Evolutionary conservation across 2,888 invertebrate genomes (phyloP).

Genomic region (Megaustenia siamemsis): DNA sequence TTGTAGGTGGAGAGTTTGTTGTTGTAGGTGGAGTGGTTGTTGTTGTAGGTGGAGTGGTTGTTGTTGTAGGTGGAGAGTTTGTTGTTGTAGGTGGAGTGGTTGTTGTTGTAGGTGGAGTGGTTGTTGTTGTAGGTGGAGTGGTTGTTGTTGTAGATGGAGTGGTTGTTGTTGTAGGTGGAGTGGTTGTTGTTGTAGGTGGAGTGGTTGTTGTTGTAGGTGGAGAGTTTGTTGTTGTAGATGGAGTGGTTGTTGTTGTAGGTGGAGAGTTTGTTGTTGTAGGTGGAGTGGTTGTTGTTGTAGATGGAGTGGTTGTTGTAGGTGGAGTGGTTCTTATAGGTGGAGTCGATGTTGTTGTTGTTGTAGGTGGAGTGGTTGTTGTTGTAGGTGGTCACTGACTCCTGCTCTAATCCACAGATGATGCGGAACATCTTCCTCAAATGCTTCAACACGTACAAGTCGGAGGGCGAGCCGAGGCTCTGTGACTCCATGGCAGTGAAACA

Average conservation of each 20-base stretch:
- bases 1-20: not conserved
- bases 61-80: not conserved
- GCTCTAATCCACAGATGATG: slow-evolving; percentile 75
- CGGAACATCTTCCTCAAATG: slow-evolving; percentile 77
- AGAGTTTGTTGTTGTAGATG: no score
- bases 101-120: not conserved
- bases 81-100: not conserved
- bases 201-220: no score
- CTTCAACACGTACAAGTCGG: slow-evolving; percentile 75
- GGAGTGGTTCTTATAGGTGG: not conserved
- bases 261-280: not conserved
- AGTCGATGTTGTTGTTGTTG: not conserved
- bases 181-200: not conserved
- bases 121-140: not conserved
- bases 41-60: not conserved
- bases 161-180: not conserved
- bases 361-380: not conserved
- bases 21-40: not conserved
- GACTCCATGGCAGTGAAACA: slow-evolving; percentile 73
- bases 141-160: slow-evolving; percentile 55
- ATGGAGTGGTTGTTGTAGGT: not conserved
- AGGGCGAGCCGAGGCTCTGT: slow-evolving; percentile 68
- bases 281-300: no score
- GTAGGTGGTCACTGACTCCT: not conserved
- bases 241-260: not conserved